Evolutionary conservation across 2,113 vertebrate genomes (phyloP).

Genomic region (Macaca fascicularis): T2T-MFA8v1.1 NC_088385.1:79262001-79262500

Average conservation of each 20-base stretch:
- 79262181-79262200: background rate
- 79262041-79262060: background rate
- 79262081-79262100: slow-evolving; percentile 19
- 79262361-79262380: background rate
- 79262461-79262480: slow-evolving; percentile 26
- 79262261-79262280: background rate
- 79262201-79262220: background rate
- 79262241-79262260: background rate
- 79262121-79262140: slow-evolving; percentile 37
- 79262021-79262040: slow-evolving; percentile 4
- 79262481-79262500: background rate
- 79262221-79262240: background rate
- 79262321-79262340: background rate
- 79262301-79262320: background rate
- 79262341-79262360: background rate
- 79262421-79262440: background rate
- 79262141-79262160: background rate
- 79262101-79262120: background rate
- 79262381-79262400: background rate
- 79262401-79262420: background rate
- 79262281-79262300: background rate
- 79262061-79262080: background rate
- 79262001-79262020: background rate
- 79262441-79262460: background rate
- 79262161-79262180: background rate